Evolutionary conservation across 2,888 invertebrate genomes (phyloP), one percentile per base, ranked within the genome.

Genomic region (Dichetophora obliterata): DNA sequence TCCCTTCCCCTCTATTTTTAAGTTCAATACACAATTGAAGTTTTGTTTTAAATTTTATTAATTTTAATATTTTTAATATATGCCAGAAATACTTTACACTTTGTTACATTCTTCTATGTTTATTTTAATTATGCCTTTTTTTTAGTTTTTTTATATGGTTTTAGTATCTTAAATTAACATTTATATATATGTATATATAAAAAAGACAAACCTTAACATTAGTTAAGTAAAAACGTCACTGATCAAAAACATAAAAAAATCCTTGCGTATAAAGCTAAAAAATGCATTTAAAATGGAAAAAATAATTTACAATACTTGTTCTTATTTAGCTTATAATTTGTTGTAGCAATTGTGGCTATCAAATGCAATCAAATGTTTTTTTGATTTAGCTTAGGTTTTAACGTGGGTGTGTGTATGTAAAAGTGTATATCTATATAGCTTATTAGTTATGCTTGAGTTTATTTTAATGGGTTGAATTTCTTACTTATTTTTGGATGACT

Each of bases 1-100:
- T 8, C 37, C 5, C 37, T 5, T 8, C 37, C 37, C 37, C 37
- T 37, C 37, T 1, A 8, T 37, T 54, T 59, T 27, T 59, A 59
- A 59, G 14, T 22, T 24, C n/a, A n/a, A n/a, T 6, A 59, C 6
- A 19, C 11, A 59, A 3, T 59, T 22, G 24, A 59, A 59, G 22
- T 19, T 22, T 24, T 59, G 2, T 59, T 54, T 59, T 54, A 37
- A 5, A 19, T 37, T 66, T 22, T 66, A 34, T 37, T 66, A n/a
- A 37, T 66, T 37, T 34, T 43, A 66, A 34, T 50, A 68, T 50
- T 68, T 68, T 48, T 50, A 48, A 34, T 34, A 19, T 34, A 19
- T 54, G 54, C 54, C 22, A 22, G 27, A 50, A 68, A 48, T 68
- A 48, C 50, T 68, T 68, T 68, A 68, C 50, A 68, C 50, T 68